These are phyloP conservation scores for Ichneumon xanthorius DNA, from an alignment of 2,888 invertebrate genomes.

Conservation along the genomic window DNA sequence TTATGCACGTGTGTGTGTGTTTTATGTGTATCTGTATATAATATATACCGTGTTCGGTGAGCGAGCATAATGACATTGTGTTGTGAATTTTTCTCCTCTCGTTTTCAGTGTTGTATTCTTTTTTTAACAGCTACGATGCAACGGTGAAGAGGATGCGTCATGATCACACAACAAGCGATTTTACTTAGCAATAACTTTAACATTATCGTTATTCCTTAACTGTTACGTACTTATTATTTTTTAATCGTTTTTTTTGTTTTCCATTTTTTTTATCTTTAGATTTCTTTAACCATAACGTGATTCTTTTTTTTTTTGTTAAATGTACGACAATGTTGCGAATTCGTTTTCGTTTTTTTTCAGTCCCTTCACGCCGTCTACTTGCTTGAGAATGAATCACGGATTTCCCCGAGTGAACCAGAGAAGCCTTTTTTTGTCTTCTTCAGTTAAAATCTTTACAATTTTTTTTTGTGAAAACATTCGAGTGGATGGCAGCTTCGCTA, in stretches of 20 bases:
- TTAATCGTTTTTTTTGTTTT: constrained; percentile 17
- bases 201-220: constrained; percentile 68
- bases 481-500: constrained; percentile 63
- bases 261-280: constrained; percentile 41
- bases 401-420: constrained; percentile 65
- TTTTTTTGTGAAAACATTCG: constrained; percentile 47
- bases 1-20: constrained; percentile 33
- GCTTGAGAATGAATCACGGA: constrained; percentile 27
- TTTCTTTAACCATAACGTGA: constrained; percentile 54
- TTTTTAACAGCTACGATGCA: constrained; percentile 66
- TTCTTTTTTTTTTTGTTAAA: constrained; percentile 3
- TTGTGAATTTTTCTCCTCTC: constrained; percentile 18
- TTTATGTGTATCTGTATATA: constrained; percentile 18
- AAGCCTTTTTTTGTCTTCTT: constrained; percentile 33
- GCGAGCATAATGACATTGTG: constrained; percentile 57
- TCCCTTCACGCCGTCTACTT: constrained; percentile 33
- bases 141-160: constrained; percentile 71
- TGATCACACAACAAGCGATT: constrained; percentile 75
- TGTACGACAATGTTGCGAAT: constrained; percentile 44
- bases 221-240: constrained; percentile 54
- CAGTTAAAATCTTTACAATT: constrained; percentile 19
- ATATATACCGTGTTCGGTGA: constrained; percentile 52
- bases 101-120: constrained; percentile 12
- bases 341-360: constrained; percentile 5
- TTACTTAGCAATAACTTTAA: constrained; percentile 72